Conservation (phyloP, 2,888 invertebrate genomes). For the Lasius fuliginosus region DNA sequence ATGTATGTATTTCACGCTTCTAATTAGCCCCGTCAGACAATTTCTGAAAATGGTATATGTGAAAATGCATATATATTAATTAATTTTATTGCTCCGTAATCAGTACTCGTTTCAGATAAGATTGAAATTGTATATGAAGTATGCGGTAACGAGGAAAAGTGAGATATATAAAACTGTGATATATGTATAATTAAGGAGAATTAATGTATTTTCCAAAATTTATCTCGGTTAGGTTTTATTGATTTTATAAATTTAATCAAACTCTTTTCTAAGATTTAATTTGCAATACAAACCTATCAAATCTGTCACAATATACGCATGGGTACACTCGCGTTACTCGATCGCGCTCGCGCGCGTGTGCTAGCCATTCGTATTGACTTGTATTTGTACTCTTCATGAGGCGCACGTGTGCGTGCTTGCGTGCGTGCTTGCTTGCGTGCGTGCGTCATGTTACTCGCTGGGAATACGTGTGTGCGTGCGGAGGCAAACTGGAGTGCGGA, state of each 20-base stretch:
- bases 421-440: conserved; percentile 57
- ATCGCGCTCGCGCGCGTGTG: conserved; percentile 36
- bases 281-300: conserved; percentile 32
- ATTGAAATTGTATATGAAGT: not conserved
- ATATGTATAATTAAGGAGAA: not conserved
- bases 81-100: conserved; percentile 42
- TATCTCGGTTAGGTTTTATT: not conserved
- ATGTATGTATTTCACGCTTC: conserved; percentile 38
- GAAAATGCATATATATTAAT: conserved; percentile 43
- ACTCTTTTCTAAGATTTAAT: conserved; percentile 36
- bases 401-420: conserved; percentile 42
- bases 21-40: conserved; percentile 52
- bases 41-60: conserved; percentile 63
- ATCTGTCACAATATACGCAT: conserved; percentile 33
- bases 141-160: not conserved
- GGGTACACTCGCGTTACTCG: conserved; percentile 17
- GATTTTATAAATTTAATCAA: not conserved
- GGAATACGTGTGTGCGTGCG: conserved; percentile 21
- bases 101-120: conserved; percentile 39
- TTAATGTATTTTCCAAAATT: not conserved
- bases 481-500: conserved; percentile 51
- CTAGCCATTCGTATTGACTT: conserved; percentile 52
- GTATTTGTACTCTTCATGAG: conserved; percentile 48
- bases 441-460: conserved; percentile 31
- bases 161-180: not conserved